phyloP scores from a whole-genome alignment of 2,797 vertebrate genomes.

The Craterocephalus amniculus region DNA sequence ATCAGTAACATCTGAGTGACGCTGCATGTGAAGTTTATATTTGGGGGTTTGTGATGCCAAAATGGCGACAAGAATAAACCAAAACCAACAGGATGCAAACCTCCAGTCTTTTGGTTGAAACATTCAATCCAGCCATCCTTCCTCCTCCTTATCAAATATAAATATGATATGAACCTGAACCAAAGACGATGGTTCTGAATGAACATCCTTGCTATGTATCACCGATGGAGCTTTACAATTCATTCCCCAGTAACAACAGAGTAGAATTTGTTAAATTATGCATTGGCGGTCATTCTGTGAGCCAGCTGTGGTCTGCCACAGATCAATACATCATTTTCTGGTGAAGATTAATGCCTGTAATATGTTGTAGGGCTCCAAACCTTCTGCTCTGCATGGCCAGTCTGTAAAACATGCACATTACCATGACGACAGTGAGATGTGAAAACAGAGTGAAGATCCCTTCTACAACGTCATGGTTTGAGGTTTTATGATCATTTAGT shows the following conservation, averaged over 20 bases:
- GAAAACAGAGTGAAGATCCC: neutral
- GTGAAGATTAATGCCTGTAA: constrained; percentile 67
- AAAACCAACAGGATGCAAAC: no score
- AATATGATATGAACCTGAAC: neutral
- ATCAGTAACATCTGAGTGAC: no score
- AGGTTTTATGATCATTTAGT: no score
- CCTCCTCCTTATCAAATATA: no score
- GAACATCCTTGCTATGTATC: constrained; percentile 5
- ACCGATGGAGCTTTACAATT: constrained; percentile 11
- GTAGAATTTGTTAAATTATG: constrained; percentile 49
- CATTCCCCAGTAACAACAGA: neutral
- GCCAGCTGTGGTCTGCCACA: constrained; percentile 49
- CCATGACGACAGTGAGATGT: neutral
- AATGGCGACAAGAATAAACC: no score
- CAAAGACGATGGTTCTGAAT: constrained; percentile 2
- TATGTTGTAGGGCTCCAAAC: constrained; percentile 44
- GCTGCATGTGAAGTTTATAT: no score
- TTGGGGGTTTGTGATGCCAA: no score
- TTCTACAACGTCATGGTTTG: neutral
- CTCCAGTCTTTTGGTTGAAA: no score
- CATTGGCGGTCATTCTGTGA: constrained; percentile 55
- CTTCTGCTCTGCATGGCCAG: constrained; percentile 19
- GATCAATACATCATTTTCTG: constrained; percentile 77
- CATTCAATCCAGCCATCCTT: no score
- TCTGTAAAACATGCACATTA: constrained; percentile 47